Base-by-base conservation (phyloP, 2,888 invertebrate species). In the Drosophila pseudotalamancana region DNA sequence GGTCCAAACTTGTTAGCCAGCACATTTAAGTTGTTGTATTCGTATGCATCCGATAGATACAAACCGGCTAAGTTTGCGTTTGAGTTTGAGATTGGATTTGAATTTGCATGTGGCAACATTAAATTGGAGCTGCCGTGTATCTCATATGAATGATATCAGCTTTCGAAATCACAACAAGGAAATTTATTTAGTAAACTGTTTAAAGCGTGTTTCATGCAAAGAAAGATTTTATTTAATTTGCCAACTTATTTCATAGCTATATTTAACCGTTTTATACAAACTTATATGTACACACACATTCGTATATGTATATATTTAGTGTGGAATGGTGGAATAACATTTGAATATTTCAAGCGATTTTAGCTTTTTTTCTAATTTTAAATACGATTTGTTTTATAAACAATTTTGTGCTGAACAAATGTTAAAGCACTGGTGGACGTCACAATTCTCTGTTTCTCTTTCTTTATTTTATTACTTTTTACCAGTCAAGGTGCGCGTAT, bases 81-180 rank as follows among this genome's bases (percentile, higher is more conserved):
- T 21, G 45, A 31, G 49, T 43, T 43, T 31, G 31, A 45, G 16
- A 25, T 40, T 8, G 43, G 31, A 49, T 34, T 34, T 23, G 43
- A 57, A 50, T 46, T 86, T 83, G 80, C 84, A 86, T 83, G 80
- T 81, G 87, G 74, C 84, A 68, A 83, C 87, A 85, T 71, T 54
- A 57, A 74, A 77, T 72, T 72, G 77, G 60, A 72, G 79, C 76
- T 82, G 79, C 64, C 25, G 71, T 27, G 32, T 29, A 21, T 23
- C 6, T 23, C 35, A 35, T 43, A 31, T 50, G 37, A 32, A 68
- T 60, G 54, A 61, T 60, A 57, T 60, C 49, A 72, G 60, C 53
- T 43, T 51, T 61, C 45, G 27, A 50, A 56, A 29, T 21, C 43
- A 6, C 32, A 21, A 18, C 45, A 34, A 16, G 37, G 23, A 56